Evolutionary conservation across 2,888 invertebrate genomes (phyloP), one percentile per base, ranked within the genome.

Genomic region (Melipona bicolor): DNA sequence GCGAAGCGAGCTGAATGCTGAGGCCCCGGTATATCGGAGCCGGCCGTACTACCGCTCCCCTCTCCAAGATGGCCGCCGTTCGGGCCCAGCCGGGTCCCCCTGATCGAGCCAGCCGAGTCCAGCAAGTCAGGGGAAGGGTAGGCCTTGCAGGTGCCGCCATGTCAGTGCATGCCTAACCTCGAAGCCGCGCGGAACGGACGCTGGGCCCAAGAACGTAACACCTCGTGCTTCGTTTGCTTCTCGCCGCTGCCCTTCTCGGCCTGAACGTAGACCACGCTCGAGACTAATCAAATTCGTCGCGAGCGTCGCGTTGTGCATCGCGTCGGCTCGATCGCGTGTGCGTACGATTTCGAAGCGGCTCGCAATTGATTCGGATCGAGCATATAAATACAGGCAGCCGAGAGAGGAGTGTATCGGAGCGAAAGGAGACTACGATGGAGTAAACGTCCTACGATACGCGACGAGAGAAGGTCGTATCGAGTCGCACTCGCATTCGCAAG

Each of bases 91-190:
- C 89, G 84, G 91, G 85, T 90, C 89, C 90, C 90, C 89, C 89
- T 90, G 90, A 90, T 89, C 89, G 90, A 88, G 90, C 79, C 90
- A 86, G 91, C 89, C 90, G 88, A 89, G 90, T 87, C 89, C 84
- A 80, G 83, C 89, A 86, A 88, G 89, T 83, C 89, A 89, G 92
- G 91, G 93, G 93, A 92, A 93, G 92, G 93, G 92, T 92, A 92
- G 90, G 91, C 90, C 91, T 91, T 91, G 93, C 94, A 94, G 94
- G 94, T 94, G 94, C 94, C 94, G 94, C 94, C 94, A 94, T 94
- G 94, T 94, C 94, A 94, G 94, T 94, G 93, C 93, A 94, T 93
- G 94, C 93, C 92, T 93, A 93, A 93, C 94, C 90, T 94, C 93
- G 92, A 92, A 93, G 92, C 92, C 92, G 94, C 92, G 92, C 93